Conservation (phyloP, 2,113 vertebrate species). For the Pimephales promelas region DNA sequence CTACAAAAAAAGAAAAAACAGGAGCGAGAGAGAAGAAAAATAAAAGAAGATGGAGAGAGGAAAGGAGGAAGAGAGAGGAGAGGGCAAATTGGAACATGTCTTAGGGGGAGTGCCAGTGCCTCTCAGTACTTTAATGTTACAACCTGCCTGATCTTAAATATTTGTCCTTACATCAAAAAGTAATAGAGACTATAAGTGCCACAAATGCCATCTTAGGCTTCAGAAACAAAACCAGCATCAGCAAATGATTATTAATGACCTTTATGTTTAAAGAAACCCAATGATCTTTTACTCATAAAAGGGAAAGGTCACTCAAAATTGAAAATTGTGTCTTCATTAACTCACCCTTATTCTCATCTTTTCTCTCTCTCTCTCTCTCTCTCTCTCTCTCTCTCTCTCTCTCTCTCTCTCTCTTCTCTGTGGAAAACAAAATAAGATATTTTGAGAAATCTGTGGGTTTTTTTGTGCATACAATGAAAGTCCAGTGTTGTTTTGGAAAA, state of each 20-base stretch:
- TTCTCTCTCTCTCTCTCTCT: no score
- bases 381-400: no score
- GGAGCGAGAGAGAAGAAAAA: constrained; percentile 25
- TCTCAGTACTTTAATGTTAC: constrained; percentile 65
- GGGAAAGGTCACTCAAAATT: background rate
- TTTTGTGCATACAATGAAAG: background rate
- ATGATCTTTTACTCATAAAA: background rate
- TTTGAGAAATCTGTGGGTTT: background rate
- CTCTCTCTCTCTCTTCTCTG: no score
- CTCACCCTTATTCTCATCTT: background rate
- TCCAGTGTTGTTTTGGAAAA: background rate
- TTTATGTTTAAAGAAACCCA: constrained; percentile 2
- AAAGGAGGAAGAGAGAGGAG: constrained; percentile 9
- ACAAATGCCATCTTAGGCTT: constrained; percentile 14
- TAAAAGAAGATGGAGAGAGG: constrained; percentile 51
- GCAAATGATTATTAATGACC: constrained; percentile 1
- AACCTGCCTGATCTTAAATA: constrained; percentile 65
- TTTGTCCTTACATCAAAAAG: constrained; percentile 21
- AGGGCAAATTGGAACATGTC: constrained; percentile 72
- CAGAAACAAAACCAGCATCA: background rate
- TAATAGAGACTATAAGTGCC: constrained; percentile 19
- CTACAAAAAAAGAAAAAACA: background rate
- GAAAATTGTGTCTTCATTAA: background rate
- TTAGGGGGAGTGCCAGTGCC: constrained; percentile 63
- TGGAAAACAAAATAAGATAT: background rate